Evolutionary conservation across 2,113 vertebrate genomes (phyloP).

Genomic region (Tupaia tana): DNA sequence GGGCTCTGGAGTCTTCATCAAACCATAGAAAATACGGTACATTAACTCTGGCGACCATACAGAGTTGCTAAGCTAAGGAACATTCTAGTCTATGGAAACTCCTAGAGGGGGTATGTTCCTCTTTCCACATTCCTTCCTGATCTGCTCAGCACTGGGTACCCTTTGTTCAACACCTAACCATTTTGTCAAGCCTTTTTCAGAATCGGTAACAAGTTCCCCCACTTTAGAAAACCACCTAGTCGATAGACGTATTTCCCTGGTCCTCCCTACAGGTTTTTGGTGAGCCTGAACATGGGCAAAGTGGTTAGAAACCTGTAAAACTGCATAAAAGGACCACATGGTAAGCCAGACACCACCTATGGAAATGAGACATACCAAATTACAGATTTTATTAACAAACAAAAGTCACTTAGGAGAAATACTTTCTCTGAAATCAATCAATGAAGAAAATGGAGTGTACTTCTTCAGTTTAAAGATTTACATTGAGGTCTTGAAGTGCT

Average conservation of each 20-base stretch:
- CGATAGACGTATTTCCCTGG: not conserved
- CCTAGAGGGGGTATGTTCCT: not conserved
- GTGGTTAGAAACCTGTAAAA: not conserved
- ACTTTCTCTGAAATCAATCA: not conserved
- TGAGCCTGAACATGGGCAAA: not conserved
- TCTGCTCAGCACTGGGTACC: conserved; percentile 21
- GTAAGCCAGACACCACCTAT: not conserved
- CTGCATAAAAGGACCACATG: not conserved
- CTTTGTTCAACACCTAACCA: not conserved
- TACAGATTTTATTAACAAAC: not conserved
- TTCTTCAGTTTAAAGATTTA: not conserved
- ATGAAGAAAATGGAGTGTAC: not conserved
- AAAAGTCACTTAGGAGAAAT: not conserved
- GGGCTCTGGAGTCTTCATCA: conserved; percentile 78
- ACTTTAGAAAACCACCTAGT: not conserved
- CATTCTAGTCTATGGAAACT: conserved; percentile 35
- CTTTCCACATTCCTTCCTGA: not conserved
- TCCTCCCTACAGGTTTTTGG: not conserved
- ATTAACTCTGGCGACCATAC: conserved; percentile 70
- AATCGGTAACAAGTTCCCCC: not conserved
- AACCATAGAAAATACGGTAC: conserved; percentile 72
- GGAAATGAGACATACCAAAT: not conserved
- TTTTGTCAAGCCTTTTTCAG: not conserved
- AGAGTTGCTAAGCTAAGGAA: conserved; percentile 56
- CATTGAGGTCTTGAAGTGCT: not conserved